Evolutionary conservation across 2,113 vertebrate species (phyloP), one percentile per base, ranked within the genome.

Genomic region (Pleuronectes platessa): DNA sequence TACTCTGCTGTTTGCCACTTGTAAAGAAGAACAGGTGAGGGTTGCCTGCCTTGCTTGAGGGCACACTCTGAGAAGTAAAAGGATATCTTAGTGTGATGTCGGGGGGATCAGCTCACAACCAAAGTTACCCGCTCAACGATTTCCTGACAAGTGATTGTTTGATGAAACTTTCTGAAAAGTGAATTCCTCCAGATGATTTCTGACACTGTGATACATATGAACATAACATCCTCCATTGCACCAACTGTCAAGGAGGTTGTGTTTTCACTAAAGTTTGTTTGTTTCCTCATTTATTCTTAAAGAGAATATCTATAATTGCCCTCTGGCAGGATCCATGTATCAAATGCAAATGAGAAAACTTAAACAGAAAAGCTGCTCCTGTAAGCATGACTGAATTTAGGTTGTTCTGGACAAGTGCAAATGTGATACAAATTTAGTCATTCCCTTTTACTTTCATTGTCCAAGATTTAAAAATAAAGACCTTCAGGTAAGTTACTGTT

Each of bases 11-110:
- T 71, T 66, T 58, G 24, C 18, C 11, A 35, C 51, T 54, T 23
- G 21, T 37, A 55, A 65, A 59, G 20, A 31, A 26, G 49, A 68
- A 45, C 26, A 68, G 67, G 53, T 61, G 68, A 72, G 56, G 35
- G 7, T 61, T 31, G 26, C 15, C 3, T 45, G 15, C 12, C 18
- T 35, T 37, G 20, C 15, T 67, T 14, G 58, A 37, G 51, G n/a
- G 11, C 35, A 47, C 13, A 12, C 42, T 47, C 20, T 40, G 20
- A 21, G 20, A 17, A 26, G 27, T 15, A 13, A 54, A 54, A 24
- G n/a, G 1, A 14, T 31, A 6, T 23, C 5, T 26, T 5, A 17
- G 47, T 51, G 18, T 51, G 3, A 4, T 51, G 11, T 42, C 40
- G 3, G 42, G 20, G 20, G 20, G 17, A 54, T 54, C 51, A n/a